Conservation (phyloP, 2,888 invertebrate genomes). For the Unio pictorum region DNA sequence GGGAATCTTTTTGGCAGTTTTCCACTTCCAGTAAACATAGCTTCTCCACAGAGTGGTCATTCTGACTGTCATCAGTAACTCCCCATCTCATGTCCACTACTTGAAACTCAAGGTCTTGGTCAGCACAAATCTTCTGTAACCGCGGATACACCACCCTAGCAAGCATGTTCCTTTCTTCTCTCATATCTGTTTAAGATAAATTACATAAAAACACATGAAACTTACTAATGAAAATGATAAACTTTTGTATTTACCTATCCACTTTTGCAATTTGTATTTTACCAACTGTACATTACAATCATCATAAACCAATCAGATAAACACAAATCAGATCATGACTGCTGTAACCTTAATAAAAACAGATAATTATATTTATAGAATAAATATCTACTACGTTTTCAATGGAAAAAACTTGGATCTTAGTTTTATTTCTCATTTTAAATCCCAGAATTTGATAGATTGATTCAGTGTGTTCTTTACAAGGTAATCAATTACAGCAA, state of each 20-base stretch:
- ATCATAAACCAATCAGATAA: too few species aligned
- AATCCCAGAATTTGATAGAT: too few species aligned
- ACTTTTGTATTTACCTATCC: not conserved
- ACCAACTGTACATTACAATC: too few species aligned
- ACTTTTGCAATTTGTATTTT: not conserved
- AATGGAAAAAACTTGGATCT: too few species aligned
- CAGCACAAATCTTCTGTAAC: conserved; percentile 54
- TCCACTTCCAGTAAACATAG: conserved; percentile 64
- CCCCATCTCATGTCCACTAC: conserved; percentile 70
- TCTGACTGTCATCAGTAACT: conserved; percentile 62
- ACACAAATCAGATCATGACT: too few species aligned
- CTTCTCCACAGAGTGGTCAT: conserved; percentile 63
- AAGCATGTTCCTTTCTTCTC: conserved; percentile 63
- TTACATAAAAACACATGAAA: conserved; percentile 1
- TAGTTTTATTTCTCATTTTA: too few species aligned
- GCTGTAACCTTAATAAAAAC: too few species aligned
- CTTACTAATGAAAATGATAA: not conserved
- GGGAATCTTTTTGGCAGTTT: conserved; percentile 63
- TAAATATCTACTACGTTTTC: too few species aligned
- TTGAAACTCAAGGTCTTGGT: conserved; percentile 62
- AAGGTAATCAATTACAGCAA: too few species aligned
- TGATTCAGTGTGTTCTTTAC: too few species aligned
- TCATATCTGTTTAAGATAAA: conserved; percentile 50
- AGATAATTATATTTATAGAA: too few species aligned
- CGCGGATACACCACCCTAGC: conserved; percentile 57